These are phyloP conservation scores for Limnodromus scolopaceus DNA, from an alignment of 2,797 vertebrate species.

Conservation along the genomic window DNA sequence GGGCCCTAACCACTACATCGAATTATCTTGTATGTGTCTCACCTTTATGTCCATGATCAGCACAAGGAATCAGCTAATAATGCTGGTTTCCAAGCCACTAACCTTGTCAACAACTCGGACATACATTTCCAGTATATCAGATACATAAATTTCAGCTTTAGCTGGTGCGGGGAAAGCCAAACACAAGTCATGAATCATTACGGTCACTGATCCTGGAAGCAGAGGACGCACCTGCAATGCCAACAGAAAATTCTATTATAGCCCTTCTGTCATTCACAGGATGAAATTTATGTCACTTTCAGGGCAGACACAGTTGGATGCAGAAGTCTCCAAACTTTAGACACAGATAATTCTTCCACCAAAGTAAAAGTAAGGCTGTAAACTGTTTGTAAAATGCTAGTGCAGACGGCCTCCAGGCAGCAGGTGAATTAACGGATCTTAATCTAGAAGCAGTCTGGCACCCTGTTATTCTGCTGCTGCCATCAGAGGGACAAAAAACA, in stretches of 20 bases:
- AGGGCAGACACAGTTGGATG: background rate
- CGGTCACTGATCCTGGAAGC: slow-evolving; percentile 79
- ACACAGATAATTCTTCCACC: background rate
- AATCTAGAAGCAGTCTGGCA: background rate
- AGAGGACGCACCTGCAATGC: slow-evolving; percentile 85
- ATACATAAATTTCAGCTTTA: slow-evolving; percentile 85
- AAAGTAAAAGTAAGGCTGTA: background rate
- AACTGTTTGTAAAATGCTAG: background rate
- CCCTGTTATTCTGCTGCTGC: background rate
- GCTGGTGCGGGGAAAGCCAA: slow-evolving; percentile 83
- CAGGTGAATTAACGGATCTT: background rate
- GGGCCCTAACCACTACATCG: background rate
- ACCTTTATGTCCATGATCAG: background rate
- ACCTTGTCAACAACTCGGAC: slow-evolving; percentile 97
- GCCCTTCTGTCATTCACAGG: background rate
- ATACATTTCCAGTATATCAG: slow-evolving; percentile 91
- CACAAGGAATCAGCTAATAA: background rate
- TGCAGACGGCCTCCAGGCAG: background rate
- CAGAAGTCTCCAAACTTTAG: background rate
- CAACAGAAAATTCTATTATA: background rate
- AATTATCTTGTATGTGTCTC: background rate
- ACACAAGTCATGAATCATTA: slow-evolving; percentile 91
- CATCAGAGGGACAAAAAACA: background rate
- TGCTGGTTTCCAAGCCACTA: slow-evolving; percentile 45
- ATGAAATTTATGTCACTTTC: background rate